Evolutionary conservation across 2,113 vertebrate species (phyloP).

Genomic region (Pleuronectes platessa): DNA sequence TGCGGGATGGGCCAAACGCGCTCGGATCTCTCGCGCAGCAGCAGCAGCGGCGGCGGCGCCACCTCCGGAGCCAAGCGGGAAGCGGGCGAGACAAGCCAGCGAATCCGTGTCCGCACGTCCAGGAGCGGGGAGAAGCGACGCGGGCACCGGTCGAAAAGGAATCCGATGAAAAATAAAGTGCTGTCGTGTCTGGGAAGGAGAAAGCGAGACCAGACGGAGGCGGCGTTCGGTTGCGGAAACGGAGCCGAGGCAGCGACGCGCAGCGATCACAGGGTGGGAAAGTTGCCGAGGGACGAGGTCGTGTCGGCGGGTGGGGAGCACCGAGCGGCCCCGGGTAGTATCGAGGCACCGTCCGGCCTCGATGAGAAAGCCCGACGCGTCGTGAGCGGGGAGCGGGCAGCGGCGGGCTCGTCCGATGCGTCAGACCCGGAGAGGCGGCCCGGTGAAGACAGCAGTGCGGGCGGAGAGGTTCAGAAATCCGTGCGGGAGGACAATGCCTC

Average conservation of each 20-base stretch:
- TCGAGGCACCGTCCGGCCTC: conserved; percentile 24
- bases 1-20: conserved; percentile 80
- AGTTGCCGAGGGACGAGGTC: conserved; percentile 71
- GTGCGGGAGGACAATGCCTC: conserved; percentile 74
- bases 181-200: conserved; percentile 69
- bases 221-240: conserved; percentile 35
- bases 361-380: neutral
- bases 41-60: neutral
- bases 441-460: conserved; percentile 51
- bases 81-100: conserved; percentile 32
- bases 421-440: conserved; percentile 37
- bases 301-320: conserved; percentile 51
- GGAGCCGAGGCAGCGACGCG: conserved; percentile 45
- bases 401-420: conserved; percentile 54
- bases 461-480: conserved; percentile 47
- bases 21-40: conserved; percentile 55
- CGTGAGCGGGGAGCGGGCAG: conserved; percentile 29
- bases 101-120: conserved; percentile 38
- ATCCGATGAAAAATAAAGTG: conserved; percentile 78
- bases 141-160: conserved; percentile 53
- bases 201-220: conserved; percentile 53
- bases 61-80: conserved; percentile 59
- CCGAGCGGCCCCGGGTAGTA: conserved; percentile 18
- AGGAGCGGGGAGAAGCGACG: conserved; percentile 32
- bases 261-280: conserved; percentile 70